These are phyloP conservation scores for Amazona guildingii DNA, from an alignment of 2,113 vertebrate genomes.

Conservation along the genomic window DNA sequence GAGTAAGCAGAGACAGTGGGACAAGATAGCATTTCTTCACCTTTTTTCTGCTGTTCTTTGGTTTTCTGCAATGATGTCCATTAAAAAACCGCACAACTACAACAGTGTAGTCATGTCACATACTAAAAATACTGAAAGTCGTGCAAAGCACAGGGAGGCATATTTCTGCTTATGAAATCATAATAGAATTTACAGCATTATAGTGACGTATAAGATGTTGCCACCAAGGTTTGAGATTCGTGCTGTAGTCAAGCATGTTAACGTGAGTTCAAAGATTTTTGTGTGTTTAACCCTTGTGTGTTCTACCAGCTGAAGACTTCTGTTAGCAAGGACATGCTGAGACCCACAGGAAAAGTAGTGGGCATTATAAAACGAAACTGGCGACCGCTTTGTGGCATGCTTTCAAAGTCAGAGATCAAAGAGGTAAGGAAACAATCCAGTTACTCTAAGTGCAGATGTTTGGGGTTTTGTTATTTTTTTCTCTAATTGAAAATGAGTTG, in stretches of 20 bases:
- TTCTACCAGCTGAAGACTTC: conserved; percentile 75
- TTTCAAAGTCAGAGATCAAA: conserved; percentile 90
- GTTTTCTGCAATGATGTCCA: background rate
- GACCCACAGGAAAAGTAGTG: conserved; percentile 89
- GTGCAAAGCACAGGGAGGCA: background rate
- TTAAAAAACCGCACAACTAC: accelerated
- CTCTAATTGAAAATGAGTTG: background rate
- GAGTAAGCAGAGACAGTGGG: background rate
- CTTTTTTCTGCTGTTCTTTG: background rate
- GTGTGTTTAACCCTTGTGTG: background rate
- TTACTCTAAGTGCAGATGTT: background rate
- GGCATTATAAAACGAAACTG: conserved; percentile 97
- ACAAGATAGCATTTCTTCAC: background rate
- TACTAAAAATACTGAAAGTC: background rate
- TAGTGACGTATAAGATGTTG: background rate
- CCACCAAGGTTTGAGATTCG: background rate
- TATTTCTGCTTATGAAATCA: background rate
- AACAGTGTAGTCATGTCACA: background rate
- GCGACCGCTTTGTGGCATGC: conserved; percentile 96
- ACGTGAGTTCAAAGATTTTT: background rate
- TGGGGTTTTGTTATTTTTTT: background rate
- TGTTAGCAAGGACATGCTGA: conserved; percentile 72
- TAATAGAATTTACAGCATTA: background rate
- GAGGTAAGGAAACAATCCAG: conserved; percentile 76
- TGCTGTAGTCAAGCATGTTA: background rate